Conservation (phyloP, 2,888 invertebrate genomes). For the Agriotes lineatus region DNA sequence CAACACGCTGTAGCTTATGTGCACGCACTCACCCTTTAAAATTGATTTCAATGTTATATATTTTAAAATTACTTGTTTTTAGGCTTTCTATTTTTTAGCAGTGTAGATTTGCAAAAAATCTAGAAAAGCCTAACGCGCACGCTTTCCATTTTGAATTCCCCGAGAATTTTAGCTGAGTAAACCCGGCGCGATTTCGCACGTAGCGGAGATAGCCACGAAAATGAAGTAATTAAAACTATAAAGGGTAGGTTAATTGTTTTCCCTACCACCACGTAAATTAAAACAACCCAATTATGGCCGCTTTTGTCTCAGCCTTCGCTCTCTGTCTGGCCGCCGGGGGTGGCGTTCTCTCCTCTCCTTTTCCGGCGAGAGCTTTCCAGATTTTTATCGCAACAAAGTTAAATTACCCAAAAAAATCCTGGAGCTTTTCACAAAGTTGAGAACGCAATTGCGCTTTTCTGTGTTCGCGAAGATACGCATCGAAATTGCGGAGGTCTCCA, state of each 20-base stretch:
- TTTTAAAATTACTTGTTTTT: too few relatives aligned
- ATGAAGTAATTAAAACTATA: conserved; percentile 84
- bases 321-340: conserved; percentile 35
- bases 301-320: conserved; percentile 59
- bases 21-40: too few relatives aligned
- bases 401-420: conserved; percentile 32
- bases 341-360: conserved; percentile 9
- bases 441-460: not conserved
- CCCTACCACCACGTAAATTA: conserved; percentile 68
- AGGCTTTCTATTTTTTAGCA: too few relatives aligned
- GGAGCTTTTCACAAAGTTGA: conserved; percentile 15
- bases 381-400: conserved; percentile 38
- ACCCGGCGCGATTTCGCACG: conserved; percentile 59
- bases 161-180: conserved; percentile 54
- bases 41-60: too few relatives aligned
- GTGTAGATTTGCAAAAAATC: too few relatives aligned
- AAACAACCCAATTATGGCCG: conserved; percentile 67
- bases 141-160: conserved; percentile 3
- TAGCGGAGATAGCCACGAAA: conserved; percentile 72
- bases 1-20: too few relatives aligned
- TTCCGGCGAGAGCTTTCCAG: conserved; percentile 29
- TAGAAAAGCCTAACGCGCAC: not conserved
- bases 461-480: not conserved
- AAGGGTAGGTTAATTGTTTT: conserved; percentile 79
- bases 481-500: not conserved